Evolutionary conservation across 2,113 vertebrate genomes (phyloP).

Genomic region (Dicerorhinus sumatrensis): DNA sequence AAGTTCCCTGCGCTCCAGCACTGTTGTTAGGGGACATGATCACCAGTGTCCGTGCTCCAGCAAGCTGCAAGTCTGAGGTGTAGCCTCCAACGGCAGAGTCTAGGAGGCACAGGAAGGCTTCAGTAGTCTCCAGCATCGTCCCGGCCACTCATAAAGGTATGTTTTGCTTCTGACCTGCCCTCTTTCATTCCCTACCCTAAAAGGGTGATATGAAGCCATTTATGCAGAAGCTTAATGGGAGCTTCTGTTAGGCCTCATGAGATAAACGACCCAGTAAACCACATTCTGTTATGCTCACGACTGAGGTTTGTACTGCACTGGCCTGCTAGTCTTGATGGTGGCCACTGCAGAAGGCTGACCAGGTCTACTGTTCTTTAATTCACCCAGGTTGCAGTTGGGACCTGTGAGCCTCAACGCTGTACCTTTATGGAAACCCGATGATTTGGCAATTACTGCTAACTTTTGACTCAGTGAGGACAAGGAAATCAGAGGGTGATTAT

Average conservation of each 20-base stretch:
- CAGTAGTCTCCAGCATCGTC: background rate
- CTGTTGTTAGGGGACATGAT: background rate
- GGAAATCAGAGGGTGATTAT: slow-evolving; percentile 74
- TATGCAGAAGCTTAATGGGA: background rate
- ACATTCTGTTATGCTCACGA: background rate
- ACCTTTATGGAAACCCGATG: background rate
- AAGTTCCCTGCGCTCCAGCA: background rate
- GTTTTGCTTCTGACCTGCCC: slow-evolving; percentile 17
- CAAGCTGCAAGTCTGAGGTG: background rate
- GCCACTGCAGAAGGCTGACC: background rate
- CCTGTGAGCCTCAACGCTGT: background rate
- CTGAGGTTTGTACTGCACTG: background rate
- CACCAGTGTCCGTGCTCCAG: background rate
- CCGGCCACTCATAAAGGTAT: slow-evolving; percentile 33
- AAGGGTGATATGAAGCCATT: slow-evolving; percentile 37
- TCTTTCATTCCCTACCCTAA: background rate
- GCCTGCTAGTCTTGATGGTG: background rate
- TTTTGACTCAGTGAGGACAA: slow-evolving; percentile 47
- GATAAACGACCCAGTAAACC: background rate
- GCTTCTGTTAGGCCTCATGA: slow-evolving; percentile 30
- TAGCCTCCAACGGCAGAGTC: background rate
- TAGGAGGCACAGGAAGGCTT: background rate
- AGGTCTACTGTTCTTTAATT: background rate
- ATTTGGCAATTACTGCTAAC: slow-evolving; percentile 26
- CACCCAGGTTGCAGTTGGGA: background rate